Percentiles rank a stretch among this genome's conserved stretches.
phyloP scores from a whole-genome alignment of 1,140 invertebrate species.

The Tetragonula clypearis region DNA sequence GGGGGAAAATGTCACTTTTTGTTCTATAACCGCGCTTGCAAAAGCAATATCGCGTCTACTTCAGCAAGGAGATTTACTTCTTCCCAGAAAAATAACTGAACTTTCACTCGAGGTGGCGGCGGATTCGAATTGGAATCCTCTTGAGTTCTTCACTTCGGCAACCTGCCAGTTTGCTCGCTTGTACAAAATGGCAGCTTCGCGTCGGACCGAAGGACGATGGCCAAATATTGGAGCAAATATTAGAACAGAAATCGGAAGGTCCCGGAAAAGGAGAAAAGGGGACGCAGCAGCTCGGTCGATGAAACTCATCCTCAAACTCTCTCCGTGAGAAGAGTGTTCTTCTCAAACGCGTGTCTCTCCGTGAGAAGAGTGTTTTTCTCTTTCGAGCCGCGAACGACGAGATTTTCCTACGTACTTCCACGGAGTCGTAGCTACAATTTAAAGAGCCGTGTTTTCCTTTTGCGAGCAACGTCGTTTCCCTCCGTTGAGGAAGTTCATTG shows the following conservation, averaged over 20 bases:
- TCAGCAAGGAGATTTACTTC: no score
- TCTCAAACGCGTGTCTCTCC: slow-evolving; percentile 8
- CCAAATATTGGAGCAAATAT: neutral
- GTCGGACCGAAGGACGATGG: neutral
- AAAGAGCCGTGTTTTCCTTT: neutral
- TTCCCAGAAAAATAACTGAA: neutral
- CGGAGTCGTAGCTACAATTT: neutral
- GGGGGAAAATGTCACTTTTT: no score
- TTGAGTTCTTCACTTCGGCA: neutral
- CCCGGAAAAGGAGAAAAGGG: neutral
- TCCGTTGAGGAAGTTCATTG: slow-evolving; percentile 46
- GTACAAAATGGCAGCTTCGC: slow-evolving; percentile 9
- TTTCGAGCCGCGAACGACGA: neutral
- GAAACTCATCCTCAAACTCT: neutral
- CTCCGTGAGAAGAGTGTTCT: neutral
- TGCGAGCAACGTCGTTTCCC: neutral
- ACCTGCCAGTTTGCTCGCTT: slow-evolving; percentile 7
- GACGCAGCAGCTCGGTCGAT: neutral
- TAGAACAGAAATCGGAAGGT: slow-evolving; percentile 22
- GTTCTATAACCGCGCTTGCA: no score
- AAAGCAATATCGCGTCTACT: neutral
- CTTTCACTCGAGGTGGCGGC: slow-evolving; percentile 2
- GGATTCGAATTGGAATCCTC: neutral
- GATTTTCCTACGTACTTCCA: neutral
- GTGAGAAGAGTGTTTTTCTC: slow-evolving; percentile 16